These are phyloP conservation scores for Falco rusticolus DNA, from an alignment of 2,797 vertebrate genomes.

Conservation along the genomic window DNA sequence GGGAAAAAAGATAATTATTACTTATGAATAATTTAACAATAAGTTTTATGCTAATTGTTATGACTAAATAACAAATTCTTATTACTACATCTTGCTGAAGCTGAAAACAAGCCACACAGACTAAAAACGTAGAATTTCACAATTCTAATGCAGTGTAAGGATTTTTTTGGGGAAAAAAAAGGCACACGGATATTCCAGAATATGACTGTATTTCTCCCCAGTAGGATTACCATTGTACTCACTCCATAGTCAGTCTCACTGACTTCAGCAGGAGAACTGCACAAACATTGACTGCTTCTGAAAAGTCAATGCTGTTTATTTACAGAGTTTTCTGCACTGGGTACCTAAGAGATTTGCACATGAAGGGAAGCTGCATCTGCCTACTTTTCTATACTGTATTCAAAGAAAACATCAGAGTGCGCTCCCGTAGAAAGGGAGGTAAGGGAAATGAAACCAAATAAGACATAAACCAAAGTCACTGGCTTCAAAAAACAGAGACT, in stretches of 20 bases:
- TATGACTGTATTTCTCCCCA: neutral
- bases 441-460: neutral
- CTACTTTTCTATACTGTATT: neutral
- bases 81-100: neutral
- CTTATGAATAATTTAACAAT: neutral
- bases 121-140: neutral
- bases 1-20: neutral
- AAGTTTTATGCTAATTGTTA: neutral
- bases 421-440: neutral
- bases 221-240: neutral
- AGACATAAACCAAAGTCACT: neutral
- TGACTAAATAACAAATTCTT: neutral
- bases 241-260: neutral
- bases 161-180: neutral
- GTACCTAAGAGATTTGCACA: neutral
- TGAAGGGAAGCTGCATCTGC: neutral
- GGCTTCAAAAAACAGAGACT: neutral
- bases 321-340: neutral
- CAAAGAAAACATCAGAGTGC: neutral
- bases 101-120: neutral
- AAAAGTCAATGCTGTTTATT: neutral
- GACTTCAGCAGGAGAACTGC: neutral
- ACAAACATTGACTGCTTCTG: neutral
- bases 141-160: neutral
- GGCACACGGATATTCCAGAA: neutral